A percentile compares a stretch with the other conserved stretches of the same genome.
phyloP scores from a whole-genome alignment of 2,797 vertebrate genomes.

The Syndactyla subalaris region DNA sequence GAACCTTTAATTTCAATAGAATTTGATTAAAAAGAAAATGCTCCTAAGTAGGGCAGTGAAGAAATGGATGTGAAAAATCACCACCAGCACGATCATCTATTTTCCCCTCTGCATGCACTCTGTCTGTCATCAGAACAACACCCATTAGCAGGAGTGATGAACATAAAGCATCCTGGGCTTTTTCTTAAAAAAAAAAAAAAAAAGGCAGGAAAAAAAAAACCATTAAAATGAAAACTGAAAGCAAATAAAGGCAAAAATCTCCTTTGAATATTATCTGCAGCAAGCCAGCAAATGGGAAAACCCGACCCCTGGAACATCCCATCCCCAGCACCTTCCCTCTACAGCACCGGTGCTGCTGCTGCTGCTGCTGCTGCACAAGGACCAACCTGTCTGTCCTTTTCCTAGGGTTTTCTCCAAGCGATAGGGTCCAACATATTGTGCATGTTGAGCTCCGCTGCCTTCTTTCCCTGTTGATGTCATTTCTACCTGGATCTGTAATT shows the following conservation, averaged over 20 bases:
- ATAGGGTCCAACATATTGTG: slow-evolving; percentile 99
- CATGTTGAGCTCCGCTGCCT: slow-evolving; percentile 95
- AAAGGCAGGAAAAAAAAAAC: neutral
- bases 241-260: neutral
- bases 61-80: slow-evolving; percentile 52
- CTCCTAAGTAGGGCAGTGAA: slow-evolving; percentile 53
- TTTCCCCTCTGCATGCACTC: slow-evolving; percentile 46
- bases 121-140: slow-evolving; percentile 67
- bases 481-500: slow-evolving; percentile 77
- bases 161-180: slow-evolving; percentile 48
- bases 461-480: slow-evolving; percentile 99
- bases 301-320: slow-evolving; percentile 8
- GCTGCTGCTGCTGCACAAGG: slow-evolving; percentile 51
- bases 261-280: neutral
- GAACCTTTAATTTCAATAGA: slow-evolving; percentile 56
- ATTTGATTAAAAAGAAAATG: slow-evolving; percentile 63
- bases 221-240: neutral
- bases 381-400: slow-evolving; percentile 99
- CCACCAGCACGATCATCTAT: slow-evolving; percentile 30
- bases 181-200: neutral
- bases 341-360: slow-evolving; percentile 14
- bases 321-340: slow-evolving; percentile 54
- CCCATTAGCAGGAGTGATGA: slow-evolving; percentile 61
- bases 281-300: slow-evolving; percentile 11
- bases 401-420: slow-evolving; percentile 99